phyloP scores from a whole-genome alignment of 1,140 invertebrate genomes.

The Stegodyphus mimosarum region DNA sequence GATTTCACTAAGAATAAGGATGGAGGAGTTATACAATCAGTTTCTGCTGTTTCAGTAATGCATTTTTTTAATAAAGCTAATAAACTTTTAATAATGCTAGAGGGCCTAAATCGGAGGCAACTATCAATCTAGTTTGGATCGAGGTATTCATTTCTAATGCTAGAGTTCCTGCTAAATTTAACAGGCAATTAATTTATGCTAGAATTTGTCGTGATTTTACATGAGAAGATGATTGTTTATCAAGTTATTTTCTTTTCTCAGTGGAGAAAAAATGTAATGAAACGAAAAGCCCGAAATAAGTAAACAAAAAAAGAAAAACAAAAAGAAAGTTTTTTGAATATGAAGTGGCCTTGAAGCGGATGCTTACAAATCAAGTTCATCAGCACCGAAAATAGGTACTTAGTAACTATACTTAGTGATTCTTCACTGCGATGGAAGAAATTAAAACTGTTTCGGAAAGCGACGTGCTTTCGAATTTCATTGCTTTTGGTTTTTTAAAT shows the following conservation, averaged over 20 bases:
- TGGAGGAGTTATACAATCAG: conserved; percentile 58
- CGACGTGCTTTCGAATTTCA: conserved; percentile 9
- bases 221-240: conserved; percentile 56
- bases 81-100: conserved; percentile 61
- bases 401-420: conserved; percentile 22
- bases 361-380: conserved; percentile 28
- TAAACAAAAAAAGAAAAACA: background rate
- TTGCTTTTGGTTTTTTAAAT: background rate
- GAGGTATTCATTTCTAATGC: conserved; percentile 56
- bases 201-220: conserved; percentile 53
- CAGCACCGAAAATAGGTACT: conserved; percentile 38
- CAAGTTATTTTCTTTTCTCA: conserved; percentile 29
- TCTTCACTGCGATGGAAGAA: conserved; percentile 9
- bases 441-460: conserved; percentile 46
- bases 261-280: conserved; percentile 3
- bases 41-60: conserved; percentile 49
- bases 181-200: conserved; percentile 60
- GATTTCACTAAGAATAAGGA: conserved; percentile 53
- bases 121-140: conserved; percentile 52
- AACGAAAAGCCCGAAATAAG: conserved; percentile 6
- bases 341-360: background rate
- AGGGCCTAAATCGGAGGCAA: conserved; percentile 51
- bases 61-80: conserved; percentile 53
- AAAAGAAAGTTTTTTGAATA: background rate
- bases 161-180: conserved; percentile 62